Percentiles rank a stretch among this genome's conserved stretches.
These are phyloP conservation scores for Cyprichromis sp. DNA, from an alignment of 2,113 vertebrate species.

Conservation along the genomic window DNA sequence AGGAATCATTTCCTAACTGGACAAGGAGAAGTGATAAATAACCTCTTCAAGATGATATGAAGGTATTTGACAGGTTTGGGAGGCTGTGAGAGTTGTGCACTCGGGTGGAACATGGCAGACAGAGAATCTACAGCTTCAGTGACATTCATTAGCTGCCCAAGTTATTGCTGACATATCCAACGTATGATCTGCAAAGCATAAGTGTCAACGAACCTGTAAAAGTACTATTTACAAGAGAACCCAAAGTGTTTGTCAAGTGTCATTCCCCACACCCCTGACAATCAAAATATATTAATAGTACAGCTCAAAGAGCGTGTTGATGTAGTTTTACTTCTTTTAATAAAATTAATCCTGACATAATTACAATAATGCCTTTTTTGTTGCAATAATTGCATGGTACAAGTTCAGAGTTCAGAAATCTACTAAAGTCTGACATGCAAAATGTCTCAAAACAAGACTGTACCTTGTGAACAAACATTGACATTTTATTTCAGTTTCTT, in stretches of 20 bases:
- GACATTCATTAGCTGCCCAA: constrained; percentile 99
- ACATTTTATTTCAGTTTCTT: constrained; percentile 86
- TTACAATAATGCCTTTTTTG: constrained; percentile 96
- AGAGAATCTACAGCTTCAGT: constrained; percentile 95
- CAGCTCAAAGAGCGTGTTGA: constrained; percentile 89
- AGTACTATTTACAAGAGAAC: constrained; percentile 96
- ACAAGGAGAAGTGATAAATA: not conserved
- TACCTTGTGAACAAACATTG: constrained; percentile 94
- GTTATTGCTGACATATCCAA: constrained; percentile 96
- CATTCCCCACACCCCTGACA: constrained; percentile 54
- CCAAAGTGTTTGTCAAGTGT: constrained; percentile 92
- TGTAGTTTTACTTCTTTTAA: constrained; percentile 78
- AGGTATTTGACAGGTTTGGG: not conserved
- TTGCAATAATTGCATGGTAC: constrained; percentile 90
- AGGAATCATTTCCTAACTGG: not conserved
- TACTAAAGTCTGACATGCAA: constrained; percentile 97
- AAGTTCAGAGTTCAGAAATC: constrained; percentile 90
- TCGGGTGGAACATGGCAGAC: constrained; percentile 53
- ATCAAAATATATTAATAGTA: constrained; percentile 99
- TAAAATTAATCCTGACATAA: constrained; percentile 98
- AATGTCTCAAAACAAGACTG: constrained; percentile 93
- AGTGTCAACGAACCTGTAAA: constrained; percentile 91
- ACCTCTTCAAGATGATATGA: not conserved
- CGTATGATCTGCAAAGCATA: constrained; percentile 95
- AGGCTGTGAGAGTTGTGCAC: constrained; percentile 34